Base-by-base conservation (phyloP, 2,797 vertebrate genomes). In the Artibeus lituratus region DNA sequence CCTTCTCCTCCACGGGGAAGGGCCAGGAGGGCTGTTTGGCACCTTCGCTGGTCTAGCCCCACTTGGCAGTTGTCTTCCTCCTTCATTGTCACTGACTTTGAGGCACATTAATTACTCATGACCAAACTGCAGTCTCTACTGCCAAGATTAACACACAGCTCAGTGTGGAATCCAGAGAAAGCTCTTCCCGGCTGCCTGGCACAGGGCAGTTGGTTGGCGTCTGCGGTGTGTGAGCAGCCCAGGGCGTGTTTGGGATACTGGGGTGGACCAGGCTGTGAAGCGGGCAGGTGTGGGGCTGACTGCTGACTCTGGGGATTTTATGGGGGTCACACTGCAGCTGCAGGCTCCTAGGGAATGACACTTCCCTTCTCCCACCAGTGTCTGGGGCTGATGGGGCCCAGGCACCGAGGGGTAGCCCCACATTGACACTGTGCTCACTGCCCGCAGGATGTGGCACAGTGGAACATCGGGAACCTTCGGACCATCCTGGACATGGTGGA, bases 401-500 rank as follows among this genome's bases (percentile, higher is more conserved):
- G 49, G 10, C 15, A 10, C 22, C 9, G 10, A 51, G 15, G 37
- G 49, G 3, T 7, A 10, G 44, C 29, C 3, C 3, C 3, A 10
- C 55, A 14, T 49, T 94, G 72, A 92, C 92, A 0, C 0, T 2
- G 14, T 8, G 42, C 47, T 0, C 3, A 21, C 10, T 6, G n/a
- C 9, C 7, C 78, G 0, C 94, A 99, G 99, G 99, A 99, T 0
- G 98, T 99, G 96, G 98, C 98, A 0, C 99, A 99, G 94, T 99
- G 99, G 99, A 99, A 99, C 97, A 99, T 99, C 1, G 99, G 99
- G 53, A 99, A 98, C 37, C 98, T 99, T 81, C 99, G 99, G 98
- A 99, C 99, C 0, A 98, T 99, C 51, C 98, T 99, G 95, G 99
- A 99, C 96, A 99, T 99, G 99, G 99, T 99, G 98, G 99, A 99